phyloP scores from a whole-genome alignment of 2,888 invertebrate genomes.

The Trichogramma evanescens region DNA sequence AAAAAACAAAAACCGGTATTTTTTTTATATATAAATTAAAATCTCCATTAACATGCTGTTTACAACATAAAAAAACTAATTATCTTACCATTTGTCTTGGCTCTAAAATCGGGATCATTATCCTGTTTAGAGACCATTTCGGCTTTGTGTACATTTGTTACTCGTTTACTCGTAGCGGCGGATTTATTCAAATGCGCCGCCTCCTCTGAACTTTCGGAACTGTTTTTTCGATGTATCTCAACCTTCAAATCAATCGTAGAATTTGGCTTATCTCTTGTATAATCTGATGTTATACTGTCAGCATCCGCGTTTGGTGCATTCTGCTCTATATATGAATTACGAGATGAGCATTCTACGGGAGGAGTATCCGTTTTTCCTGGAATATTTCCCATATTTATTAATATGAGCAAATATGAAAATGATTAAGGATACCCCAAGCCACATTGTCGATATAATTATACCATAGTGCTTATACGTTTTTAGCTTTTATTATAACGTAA shows the following conservation, averaged over 20 bases:
- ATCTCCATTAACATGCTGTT: background rate
- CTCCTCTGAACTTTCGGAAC: conserved; percentile 79
- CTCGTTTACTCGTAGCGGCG: conserved; percentile 27
- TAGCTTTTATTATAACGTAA: no score
- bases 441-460: no score
- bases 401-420: no score
- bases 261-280: conserved; percentile 43
- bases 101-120: conserved; percentile 30
- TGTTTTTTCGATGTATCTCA: conserved; percentile 87
- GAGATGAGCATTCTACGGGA: conserved; percentile 52
- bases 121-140: conserved; percentile 33
- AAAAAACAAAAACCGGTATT: background rate
- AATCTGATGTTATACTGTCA: conserved; percentile 46
- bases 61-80: conserved; percentile 1
- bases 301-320: conserved; percentile 45
- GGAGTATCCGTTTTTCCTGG: conserved; percentile 47
- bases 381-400: no score
- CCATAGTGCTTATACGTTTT: no score
- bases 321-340: conserved; percentile 49
- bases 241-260: conserved; percentile 73
- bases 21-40: background rate
- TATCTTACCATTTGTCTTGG: conserved; percentile 34
- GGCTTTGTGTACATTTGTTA: conserved; percentile 35
- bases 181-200: conserved; percentile 45
- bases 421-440: no score